Percentiles rank a stretch among this genome's conserved stretches.
phyloP scores from a whole-genome alignment of 92 coral and sea anemone species.

The Scolanthus callimorphus region DNA sequence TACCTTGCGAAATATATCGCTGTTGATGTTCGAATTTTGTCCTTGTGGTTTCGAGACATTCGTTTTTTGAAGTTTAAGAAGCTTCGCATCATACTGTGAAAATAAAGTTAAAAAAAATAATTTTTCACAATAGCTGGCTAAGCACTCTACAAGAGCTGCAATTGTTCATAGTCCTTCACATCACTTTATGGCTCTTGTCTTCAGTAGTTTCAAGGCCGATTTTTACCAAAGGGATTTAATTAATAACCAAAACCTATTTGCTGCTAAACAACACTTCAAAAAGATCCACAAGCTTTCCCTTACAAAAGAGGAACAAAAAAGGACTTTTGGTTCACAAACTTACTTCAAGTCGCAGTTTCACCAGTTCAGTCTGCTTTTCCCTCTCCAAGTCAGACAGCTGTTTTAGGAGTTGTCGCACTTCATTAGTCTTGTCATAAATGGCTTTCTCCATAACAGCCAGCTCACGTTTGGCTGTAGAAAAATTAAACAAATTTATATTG shows the following conservation, averaged over 20 bases:
- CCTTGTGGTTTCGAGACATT: conserved; percentile 71
- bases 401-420: conserved; percentile 63
- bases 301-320: neutral
- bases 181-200: no score
- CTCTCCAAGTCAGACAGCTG: conserved; percentile 73
- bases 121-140: no score
- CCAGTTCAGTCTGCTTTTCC: conserved; percentile 91
- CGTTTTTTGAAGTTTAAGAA: conserved; percentile 72
- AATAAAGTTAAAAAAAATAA: no score
- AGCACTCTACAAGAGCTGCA: no score
- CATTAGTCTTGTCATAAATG: conserved; percentile 70
- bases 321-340: no score
- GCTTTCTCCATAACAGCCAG: conserved; percentile 64
- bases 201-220: no score
- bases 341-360: conserved; percentile 93
- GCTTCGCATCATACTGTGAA: conserved; percentile 98
- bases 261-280: no score
- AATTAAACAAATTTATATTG: no score
- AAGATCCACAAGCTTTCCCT: neutral
- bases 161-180: no score
- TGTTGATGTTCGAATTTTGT: conserved; percentile 66
- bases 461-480: conserved; percentile 63
- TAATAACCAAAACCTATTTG: no score
- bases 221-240: no score
- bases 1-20: conserved; percentile 95